phyloP scores from a whole-genome alignment of 2,888 invertebrate species.

The Thera obeliscata region DNA sequence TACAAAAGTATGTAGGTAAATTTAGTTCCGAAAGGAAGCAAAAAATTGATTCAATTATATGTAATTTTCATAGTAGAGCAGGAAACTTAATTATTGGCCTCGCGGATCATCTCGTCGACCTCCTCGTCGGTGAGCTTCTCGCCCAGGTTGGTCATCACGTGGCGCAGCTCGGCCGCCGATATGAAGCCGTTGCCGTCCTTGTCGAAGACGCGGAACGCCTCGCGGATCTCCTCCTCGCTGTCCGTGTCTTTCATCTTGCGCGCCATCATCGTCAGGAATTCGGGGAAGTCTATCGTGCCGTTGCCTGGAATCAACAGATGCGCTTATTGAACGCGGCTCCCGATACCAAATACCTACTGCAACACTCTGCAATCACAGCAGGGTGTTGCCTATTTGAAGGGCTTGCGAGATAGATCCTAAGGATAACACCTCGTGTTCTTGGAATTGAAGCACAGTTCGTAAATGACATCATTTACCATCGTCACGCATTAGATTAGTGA shows the following conservation, averaged over 20 bases:
- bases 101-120: slow-evolving; percentile 99
- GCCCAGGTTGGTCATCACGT: slow-evolving; percentile 99
- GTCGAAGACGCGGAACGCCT: slow-evolving; percentile 99
- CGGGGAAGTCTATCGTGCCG: slow-evolving; percentile 99
- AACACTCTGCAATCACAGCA: background rate
- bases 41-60: background rate
- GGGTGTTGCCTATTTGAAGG: background rate
- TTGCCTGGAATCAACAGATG: slow-evolving; percentile 88
- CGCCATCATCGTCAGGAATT: slow-evolving; percentile 99
- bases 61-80: too few species aligned
- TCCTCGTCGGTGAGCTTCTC: slow-evolving; percentile 99
- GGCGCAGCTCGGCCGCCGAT: slow-evolving; percentile 98
- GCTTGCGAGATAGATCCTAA: background rate
- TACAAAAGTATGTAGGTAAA: too few species aligned
- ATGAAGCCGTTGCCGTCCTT: slow-evolving; percentile 99
- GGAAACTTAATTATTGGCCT: slow-evolving; percentile 82
- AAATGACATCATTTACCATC: background rate
- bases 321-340: background rate
- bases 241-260: slow-evolving; percentile 99
- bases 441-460: background rate
- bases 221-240: slow-evolving; percentile 99
- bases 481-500: slow-evolving; percentile 8
- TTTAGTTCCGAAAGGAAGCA: background rate
- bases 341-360: background rate
- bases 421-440: background rate